Percentiles rank a stretch among this genome's conserved stretches.
Conservation (phyloP, 2,888 invertebrate genomes). For the Pyralis farinalis region DNA sequence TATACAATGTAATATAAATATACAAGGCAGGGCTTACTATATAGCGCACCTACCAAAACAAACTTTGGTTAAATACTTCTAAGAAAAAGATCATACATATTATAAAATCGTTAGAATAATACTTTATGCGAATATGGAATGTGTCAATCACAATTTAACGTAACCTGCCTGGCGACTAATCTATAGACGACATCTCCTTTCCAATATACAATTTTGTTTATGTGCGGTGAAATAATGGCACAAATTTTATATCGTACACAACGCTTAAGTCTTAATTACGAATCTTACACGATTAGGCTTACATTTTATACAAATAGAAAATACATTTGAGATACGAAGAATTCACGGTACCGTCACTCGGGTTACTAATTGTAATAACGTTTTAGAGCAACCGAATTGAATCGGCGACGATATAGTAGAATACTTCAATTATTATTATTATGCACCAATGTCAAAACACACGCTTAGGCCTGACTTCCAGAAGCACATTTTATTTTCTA, state of each 20-base stretch:
- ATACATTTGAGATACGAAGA: constrained; percentile 10
- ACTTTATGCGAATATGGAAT: constrained; percentile 45
- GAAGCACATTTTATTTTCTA: background rate
- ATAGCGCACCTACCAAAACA: constrained; percentile 38
- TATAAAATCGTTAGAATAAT: constrained; percentile 12
- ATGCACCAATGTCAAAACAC: background rate
- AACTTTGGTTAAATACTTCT: constrained; percentile 35
- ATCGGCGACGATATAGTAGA: background rate
- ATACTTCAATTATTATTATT: background rate
- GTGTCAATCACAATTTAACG: constrained; percentile 54
- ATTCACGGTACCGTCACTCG: constrained; percentile 5
- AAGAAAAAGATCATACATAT: constrained; percentile 18
- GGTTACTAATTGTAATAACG: background rate
- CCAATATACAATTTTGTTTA: constrained; percentile 20
- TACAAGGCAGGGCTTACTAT: constrained; percentile 34
- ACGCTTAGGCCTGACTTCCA: background rate
- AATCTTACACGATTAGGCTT: constrained; percentile 17
- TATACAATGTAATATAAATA: constrained; percentile 35
- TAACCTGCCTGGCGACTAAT: constrained; percentile 9
- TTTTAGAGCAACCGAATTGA: background rate
- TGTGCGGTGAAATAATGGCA: constrained; percentile 64
- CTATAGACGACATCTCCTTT: constrained; percentile 7
- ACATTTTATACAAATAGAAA: constrained; percentile 5
- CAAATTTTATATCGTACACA: constrained; percentile 58
- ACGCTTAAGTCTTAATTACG: constrained; percentile 26